Conservation (phyloP, 2,113 vertebrate genomes). For the Thamnaconus septentrionalis region DNA sequence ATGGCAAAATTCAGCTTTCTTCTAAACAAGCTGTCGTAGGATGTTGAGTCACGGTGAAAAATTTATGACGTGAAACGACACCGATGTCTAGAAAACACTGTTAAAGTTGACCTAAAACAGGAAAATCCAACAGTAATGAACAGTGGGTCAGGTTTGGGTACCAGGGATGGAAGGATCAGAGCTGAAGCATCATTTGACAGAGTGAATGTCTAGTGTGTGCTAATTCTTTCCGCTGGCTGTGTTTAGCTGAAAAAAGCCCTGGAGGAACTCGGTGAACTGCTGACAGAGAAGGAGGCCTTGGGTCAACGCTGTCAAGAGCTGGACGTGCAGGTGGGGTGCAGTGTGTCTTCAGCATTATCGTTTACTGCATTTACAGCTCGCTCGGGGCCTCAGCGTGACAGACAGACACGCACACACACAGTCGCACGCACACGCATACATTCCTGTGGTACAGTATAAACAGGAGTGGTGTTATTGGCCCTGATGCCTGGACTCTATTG, state of each 20-base stretch:
- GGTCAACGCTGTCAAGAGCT: slow-evolving; percentile 92
- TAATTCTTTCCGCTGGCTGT: neutral
- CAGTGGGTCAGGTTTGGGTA: too few relatives aligned
- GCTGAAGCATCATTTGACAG: too few relatives aligned
- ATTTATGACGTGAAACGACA: too few relatives aligned
- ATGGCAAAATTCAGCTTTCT: too few relatives aligned
- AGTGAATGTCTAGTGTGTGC: neutral
- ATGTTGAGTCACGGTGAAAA: too few relatives aligned
- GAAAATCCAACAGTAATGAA: too few relatives aligned
- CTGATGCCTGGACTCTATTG: slow-evolving; percentile 54
- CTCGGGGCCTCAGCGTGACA: too few relatives aligned
- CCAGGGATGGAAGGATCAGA: too few relatives aligned
- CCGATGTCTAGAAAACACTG: too few relatives aligned
- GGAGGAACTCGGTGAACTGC: slow-evolving; percentile 83
- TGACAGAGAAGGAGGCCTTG: slow-evolving; percentile 88
- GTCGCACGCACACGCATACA: neutral
- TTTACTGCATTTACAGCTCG: neutral
- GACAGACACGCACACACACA: neutral
- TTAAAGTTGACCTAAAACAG: too few relatives aligned
- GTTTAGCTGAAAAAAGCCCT: slow-evolving; percentile 86
- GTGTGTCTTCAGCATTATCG: neutral
- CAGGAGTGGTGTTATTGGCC: slow-evolving; percentile 42
- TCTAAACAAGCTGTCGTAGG: too few relatives aligned
- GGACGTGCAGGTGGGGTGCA: slow-evolving; percentile 85
- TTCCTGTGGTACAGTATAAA: slow-evolving; percentile 38